Base-by-base conservation (phyloP, 1,140 invertebrate genomes). In the Drosophila burlai region DNA sequence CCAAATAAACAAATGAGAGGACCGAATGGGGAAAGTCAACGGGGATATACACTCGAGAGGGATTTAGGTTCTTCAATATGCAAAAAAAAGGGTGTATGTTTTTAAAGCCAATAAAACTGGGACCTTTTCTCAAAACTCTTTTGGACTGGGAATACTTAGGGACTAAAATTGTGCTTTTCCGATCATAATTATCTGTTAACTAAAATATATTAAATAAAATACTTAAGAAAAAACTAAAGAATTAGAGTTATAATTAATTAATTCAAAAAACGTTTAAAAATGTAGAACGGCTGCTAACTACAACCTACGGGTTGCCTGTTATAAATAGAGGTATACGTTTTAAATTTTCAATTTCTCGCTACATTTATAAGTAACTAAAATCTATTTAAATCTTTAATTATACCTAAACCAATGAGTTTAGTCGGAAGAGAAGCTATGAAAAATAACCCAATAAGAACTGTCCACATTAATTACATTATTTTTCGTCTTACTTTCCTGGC, bases 1-100 rank as follows among this genome's bases (percentile, higher is more conserved):
- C 55, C 67, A 73, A 73, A 38, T 61, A 73, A 73, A 73, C 69
- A 50, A 50, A 50, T 16, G 24, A 3, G 50, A 2, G 36, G 21
- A 3, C 3, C 9, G 8, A 21, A 24, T 11, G 3, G 16, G 15
- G 2, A 40, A 72, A 49, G 68, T 71, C 63, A 71, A 34, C 18
- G 40, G 50, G 61, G 24, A 5, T 7, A 72, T 72, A 68, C 50
- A n/a, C 50, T 50, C 21, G 10, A 46, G 34, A 40, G 42, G 54
- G 38, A 67, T 76, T 76, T 46, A 11, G 21, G n/a, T 18, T 2
- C 45, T 57, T 43, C 16, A 36, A 42, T 60, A 61, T 49, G 46
- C 49, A 63, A 55, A 75, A 36, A 74, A 61, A 74, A 38, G 31
- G 15, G 8, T 13, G 36, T 26, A 24, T 0, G 10, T 34, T 65